These are phyloP conservation scores for Parnassius smintheus DNA, from an alignment of 2,888 invertebrate species.

Conservation along the genomic window DNA sequence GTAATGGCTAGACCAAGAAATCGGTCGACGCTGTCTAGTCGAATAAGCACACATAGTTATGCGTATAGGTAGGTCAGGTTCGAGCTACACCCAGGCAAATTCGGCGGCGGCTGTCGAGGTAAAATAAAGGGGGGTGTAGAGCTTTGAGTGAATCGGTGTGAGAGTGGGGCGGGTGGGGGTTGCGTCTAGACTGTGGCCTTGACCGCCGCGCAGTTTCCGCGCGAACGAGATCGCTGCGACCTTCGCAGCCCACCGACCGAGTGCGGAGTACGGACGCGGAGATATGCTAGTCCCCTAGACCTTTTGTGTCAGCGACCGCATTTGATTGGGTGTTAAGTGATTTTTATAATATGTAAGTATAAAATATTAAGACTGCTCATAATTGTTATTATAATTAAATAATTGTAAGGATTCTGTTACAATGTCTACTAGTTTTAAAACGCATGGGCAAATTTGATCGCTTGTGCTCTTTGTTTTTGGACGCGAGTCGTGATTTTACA, in stretches of 20 bases:
- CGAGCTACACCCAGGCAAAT: conserved; percentile 59
- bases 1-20: conserved; percentile 14
- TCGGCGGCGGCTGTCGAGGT: conserved; percentile 50
- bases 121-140: conserved; percentile 49
- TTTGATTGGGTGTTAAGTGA: not conserved
- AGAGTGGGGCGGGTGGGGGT: conserved; percentile 42
- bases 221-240: conserved; percentile 67
- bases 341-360: not conserved
- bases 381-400: too few species aligned
- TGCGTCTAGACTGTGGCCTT: conserved; percentile 77
- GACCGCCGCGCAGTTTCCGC: conserved; percentile 76
- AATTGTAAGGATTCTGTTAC: too few species aligned
- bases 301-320: conserved; percentile 32
- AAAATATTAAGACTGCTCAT: too few species aligned
- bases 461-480: too few species aligned
- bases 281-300: conserved; percentile 6
- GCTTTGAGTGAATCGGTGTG: conserved; percentile 36
- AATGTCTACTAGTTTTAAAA: too few species aligned
- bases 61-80: conserved; percentile 56
- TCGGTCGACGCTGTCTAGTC: conserved; percentile 1
- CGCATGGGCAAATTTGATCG: too few species aligned
- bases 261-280: conserved; percentile 39
- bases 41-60: not conserved
- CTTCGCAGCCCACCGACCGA: conserved; percentile 70
- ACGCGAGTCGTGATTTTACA: too few species aligned